These are phyloP conservation scores for Gibbula magus DNA, from an alignment of 2,888 invertebrate species.

Conservation along the genomic window DNA sequence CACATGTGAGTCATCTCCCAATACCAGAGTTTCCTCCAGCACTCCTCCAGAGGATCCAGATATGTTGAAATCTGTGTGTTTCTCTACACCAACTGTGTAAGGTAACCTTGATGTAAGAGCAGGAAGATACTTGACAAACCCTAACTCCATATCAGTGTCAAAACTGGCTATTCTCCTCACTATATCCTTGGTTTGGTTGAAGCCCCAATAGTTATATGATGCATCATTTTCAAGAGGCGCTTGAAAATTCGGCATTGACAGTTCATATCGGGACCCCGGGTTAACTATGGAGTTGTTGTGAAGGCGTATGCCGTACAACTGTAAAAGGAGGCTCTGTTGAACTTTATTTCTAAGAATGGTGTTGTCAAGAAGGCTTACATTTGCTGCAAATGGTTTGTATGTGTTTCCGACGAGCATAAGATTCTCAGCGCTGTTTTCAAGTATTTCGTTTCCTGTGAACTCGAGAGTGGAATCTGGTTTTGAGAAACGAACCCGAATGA, in stretches of 20 bases:
- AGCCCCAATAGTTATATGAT: conserved; percentile 31
- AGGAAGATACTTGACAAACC: conserved; percentile 28
- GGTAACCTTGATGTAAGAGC: conserved; percentile 1
- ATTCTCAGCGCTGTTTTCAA: not conserved
- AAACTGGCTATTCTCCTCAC: conserved; percentile 31
- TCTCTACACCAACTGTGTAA: not conserved
- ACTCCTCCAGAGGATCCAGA: not conserved
- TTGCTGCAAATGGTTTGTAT: not conserved
- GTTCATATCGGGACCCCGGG: not conserved
- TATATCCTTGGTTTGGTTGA: not conserved
- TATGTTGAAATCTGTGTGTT: not conserved
- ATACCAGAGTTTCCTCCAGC: not conserved
- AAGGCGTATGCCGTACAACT: not conserved
- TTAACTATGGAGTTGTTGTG: conserved; percentile 32
- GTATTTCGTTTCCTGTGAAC: not conserved
- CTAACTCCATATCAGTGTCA: conserved; percentile 31
- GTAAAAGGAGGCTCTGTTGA: not conserved
- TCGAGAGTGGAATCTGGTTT: not conserved
- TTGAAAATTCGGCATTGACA: not conserved
- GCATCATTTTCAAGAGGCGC: conserved; percentile 12
- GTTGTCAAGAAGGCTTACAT: conserved; percentile 20
- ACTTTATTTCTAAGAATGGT: conserved; percentile 20
- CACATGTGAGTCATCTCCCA: not conserved
- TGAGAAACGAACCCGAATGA: too few species aligned
- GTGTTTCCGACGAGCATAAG: not conserved